Evolutionary conservation across 2,797 vertebrate species (phyloP), one percentile per base, ranked within the genome.

Genomic region (Cryptoblepharus egeriae): DNA sequence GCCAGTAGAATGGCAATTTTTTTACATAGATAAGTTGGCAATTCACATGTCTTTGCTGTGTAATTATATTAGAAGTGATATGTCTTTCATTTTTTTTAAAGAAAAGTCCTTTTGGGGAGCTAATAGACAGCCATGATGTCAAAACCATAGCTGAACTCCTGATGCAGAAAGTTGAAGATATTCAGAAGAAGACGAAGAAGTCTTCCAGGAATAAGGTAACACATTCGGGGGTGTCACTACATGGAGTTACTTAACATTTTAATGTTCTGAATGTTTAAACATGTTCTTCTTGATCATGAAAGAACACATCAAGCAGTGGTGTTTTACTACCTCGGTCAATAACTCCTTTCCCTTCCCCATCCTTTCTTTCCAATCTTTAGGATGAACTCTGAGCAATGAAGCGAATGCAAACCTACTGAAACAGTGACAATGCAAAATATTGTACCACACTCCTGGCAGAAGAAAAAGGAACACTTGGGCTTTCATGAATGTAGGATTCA

Each of bases 51-150:
- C 0, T 74, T 80, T 7, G 9, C 8, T 18, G 6, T 37, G 32
- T 1, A 67, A 75, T 32, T 35, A 1, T 16, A 20, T 1, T 18
- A 39, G 24, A 73, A 18, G 8, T 74, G 11, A 58, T 61, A 49
- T 32, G 18, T 45, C 80, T 57, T 83, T 82, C 79, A 58, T 87
- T 80, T 83, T 49, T n/a, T 84, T 85, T 85, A 13, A 90, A 99
- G 98, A 95, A 94, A 93, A 96, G 89, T 73, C 89, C 92, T 76
- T 93, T 93, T 22, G 97, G 98, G 3, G 98, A 99, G 74, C 91
- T 95, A 49, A 94, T 99, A 88, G 97, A 98, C 86, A 96, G 97
- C 89, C 96, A 97, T 87, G 97, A 98, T 4, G 96, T 97, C 65
- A 96, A 93, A 84, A 90, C 94, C 58, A 98, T 99, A 12, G 93